A percentile compares a stretch with the other conserved stretches of the same genome.
These are phyloP conservation scores for Tenodera sinensis DNA, from an alignment of 2,888 invertebrate genomes.

Conservation along the genomic window DNA sequence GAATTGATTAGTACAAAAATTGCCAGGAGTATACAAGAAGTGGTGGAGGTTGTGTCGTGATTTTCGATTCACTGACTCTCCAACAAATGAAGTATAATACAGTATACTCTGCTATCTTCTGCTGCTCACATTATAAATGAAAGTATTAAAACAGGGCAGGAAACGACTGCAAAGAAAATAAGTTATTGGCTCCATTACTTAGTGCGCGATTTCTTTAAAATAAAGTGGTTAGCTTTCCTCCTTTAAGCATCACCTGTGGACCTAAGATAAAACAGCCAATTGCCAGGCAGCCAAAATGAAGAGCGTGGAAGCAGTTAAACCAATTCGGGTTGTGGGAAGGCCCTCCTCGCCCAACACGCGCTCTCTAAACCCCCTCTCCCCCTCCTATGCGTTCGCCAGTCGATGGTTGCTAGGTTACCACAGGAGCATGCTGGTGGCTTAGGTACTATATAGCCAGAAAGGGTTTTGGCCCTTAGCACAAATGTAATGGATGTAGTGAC, in stretches of 20 bases:
- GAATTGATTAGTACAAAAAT: no score
- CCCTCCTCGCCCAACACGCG: neutral
- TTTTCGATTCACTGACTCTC: no score
- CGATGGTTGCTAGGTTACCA: conserved; percentile 7
- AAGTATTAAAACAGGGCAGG: no score
- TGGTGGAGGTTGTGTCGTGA: no score
- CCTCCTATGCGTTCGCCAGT: neutral
- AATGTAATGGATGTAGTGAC: neutral
- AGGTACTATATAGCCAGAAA: neutral
- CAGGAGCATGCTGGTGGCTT: neutral
- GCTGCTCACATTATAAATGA: no score
- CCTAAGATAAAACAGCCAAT: neutral
- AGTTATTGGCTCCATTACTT: no score
- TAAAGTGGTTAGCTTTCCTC: neutral
- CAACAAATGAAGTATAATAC: no score
- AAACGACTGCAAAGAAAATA: no score
- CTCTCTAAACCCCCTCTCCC: neutral
- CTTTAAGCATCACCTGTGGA: neutral
- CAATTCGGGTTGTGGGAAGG: neutral
- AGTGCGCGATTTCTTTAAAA: neutral
- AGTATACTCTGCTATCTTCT: no score
- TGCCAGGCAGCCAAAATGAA: neutral
- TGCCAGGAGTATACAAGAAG: no score
- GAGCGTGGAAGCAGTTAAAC: neutral
- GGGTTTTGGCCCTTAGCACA: neutral